Percentiles rank a stretch among this genome's conserved stretches.
Conservation (phyloP, 2,113 vertebrate species). For the Mobula hypostoma region DNA sequence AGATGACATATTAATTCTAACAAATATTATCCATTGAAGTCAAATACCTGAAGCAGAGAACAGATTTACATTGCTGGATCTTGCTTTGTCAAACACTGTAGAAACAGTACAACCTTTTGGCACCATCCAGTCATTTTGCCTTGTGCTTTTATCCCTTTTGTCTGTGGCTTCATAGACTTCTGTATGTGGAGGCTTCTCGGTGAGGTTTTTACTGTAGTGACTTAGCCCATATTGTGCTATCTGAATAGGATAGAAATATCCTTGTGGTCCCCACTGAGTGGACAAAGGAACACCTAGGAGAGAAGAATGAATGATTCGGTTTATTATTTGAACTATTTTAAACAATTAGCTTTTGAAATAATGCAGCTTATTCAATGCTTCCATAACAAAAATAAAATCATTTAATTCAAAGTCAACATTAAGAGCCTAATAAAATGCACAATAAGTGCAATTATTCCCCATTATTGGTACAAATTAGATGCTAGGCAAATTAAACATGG, state of each 20-base stretch:
- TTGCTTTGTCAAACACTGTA: constrained; percentile 66
- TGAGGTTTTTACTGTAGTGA: constrained; percentile 98
- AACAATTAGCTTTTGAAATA: background rate
- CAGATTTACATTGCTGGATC: constrained; percentile 70
- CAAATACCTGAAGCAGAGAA: constrained; percentile 81
- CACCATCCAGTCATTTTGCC: constrained; percentile 62
- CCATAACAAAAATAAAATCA: background rate
- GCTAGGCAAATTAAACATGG: background rate
- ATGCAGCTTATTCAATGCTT: background rate
- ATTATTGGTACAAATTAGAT: background rate
- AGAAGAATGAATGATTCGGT: constrained; percentile 35
- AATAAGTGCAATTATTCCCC: background rate
- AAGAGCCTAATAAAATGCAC: background rate
- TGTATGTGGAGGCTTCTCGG: constrained; percentile 76
- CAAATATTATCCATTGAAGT: constrained; percentile 56
- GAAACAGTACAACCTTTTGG: constrained; percentile 74
- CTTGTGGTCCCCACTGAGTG: constrained; percentile 96
- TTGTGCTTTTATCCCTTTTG: constrained; percentile 55
- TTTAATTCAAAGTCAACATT: background rate
- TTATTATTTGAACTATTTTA: background rate
- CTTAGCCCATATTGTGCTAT: constrained; percentile 96
- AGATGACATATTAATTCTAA: constrained; percentile 62
- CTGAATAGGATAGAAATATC: constrained; percentile 98
- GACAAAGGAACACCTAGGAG: constrained; percentile 82
- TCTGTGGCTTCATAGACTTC: constrained; percentile 83